Evolutionary conservation across 1,140 invertebrate genomes (phyloP), one percentile per base, ranked within the genome.

Genomic region (Cheumatopsyche charites): DNA sequence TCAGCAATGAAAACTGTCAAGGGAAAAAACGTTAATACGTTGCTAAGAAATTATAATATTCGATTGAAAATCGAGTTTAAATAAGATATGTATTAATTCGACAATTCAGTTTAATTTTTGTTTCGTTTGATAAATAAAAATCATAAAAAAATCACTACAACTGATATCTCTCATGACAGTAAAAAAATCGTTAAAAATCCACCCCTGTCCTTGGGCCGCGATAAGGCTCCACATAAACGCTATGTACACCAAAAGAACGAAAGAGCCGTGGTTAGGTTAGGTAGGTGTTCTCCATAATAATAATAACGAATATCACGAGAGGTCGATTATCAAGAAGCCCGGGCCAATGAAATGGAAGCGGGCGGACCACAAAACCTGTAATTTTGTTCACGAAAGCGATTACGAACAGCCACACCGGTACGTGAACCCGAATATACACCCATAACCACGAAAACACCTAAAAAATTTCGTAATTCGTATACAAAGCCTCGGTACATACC

Each of bases 221-320:
- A 36, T 36, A 36, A 47, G 55, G 65, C 41, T 43, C 65, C 65
- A 63, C 65, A 65, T 71, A 55, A 63, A 63, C 62, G 70, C 29
- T 36, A 36, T 9, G 29, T 36, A 36, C 29, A 36, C 29, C 29
- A 36, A 36, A 36, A 63, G 52, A 67, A 72, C 55, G 58, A 43
- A 49, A 47, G 43, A 62, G 58, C 42, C 29, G 29, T 36, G 29
- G 29, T 36, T 36, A 36, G 29, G 29, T 36, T 36, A 36, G 69
- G 73, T 74, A 74, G 73, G 69, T 71, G 69, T 74, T 74, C 67
- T 68, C 49, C 29, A 36, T 36, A 36, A 69, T 75, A 75, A 75
- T 75, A 75, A 75, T 75, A 72, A 75, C 70, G 73, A 75, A 75
- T 75, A 75, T 72, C 73, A 75, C 73, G 73, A 75, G 61, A 75